Percentiles rank a stretch among this genome's conserved stretches.
These are phyloP conservation scores for Molossus molossus DNA, from an alignment of 2,797 vertebrate genomes.

Conservation along the genomic window DNA sequence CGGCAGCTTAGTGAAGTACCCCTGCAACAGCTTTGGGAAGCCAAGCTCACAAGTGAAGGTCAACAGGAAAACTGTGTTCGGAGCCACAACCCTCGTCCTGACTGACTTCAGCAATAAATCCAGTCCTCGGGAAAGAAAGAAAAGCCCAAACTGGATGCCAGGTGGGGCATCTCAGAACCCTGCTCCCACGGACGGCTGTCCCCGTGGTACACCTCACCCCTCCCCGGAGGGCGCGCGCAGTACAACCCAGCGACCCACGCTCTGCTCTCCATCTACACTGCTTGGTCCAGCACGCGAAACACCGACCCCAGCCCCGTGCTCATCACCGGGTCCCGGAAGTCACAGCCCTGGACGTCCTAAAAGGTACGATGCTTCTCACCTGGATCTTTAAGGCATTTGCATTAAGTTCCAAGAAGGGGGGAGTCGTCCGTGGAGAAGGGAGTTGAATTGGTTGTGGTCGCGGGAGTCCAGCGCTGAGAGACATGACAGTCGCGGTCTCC, in stretches of 20 bases:
- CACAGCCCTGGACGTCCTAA: conserved; percentile 68
- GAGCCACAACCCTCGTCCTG: conserved; percentile 94
- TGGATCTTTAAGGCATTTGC: neutral
- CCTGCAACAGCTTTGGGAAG: conserved; percentile 94
- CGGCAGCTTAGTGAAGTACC: conserved; percentile 93
- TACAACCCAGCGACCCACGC: conserved; percentile 82
- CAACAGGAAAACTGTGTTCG: conserved; percentile 94
- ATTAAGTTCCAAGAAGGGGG: neutral
- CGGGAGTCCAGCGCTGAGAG: neutral
- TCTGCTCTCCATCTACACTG: conserved; percentile 83
- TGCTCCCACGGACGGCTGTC: conserved; percentile 43
- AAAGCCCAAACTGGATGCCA: conserved; percentile 20
- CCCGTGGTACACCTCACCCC: conserved; percentile 35
- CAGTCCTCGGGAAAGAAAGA: conserved; percentile 81
- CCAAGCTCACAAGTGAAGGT: conserved; percentile 94
- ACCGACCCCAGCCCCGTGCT: conserved; percentile 92
- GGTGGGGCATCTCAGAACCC: conserved; percentile 35
- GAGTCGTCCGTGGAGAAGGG: neutral
- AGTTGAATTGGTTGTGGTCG: neutral
- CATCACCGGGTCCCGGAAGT: conserved; percentile 86
- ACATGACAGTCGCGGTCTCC: neutral
- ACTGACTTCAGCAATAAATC: conserved; percentile 92
- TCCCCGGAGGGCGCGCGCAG: conserved; percentile 50
- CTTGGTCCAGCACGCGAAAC: conserved; percentile 94
- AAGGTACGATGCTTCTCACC: conserved; percentile 86